Evolutionary conservation across 2,113 vertebrate genomes (phyloP), one percentile per base, ranked within the genome.

Genomic region (Anolis carolinensis): DNA sequence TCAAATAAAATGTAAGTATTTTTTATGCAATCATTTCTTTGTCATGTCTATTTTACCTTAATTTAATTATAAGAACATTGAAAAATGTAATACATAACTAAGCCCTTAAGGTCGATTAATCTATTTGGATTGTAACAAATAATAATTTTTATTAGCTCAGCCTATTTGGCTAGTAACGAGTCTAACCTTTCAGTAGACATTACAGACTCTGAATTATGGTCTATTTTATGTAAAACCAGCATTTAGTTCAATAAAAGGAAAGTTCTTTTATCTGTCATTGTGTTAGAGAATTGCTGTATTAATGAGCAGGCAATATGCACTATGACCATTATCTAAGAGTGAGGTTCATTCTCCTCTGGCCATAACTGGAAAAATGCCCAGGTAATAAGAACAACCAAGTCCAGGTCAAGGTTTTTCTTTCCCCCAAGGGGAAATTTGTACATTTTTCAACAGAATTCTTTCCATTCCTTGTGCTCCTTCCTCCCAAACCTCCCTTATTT

Each of bases 61-160:
- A 96, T 97, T 96, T 96, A 97, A 96, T 97, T 96, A 96, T 95
- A 96, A 95, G 95, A 95, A 96, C 95, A 96, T 95, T 96, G 82
- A 95, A 93, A 96, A 95, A 89, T 96, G 93, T 95, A 95, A 95
- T 95, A 96, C 94, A 95, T 92, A 94, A 95, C 93, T 96, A 95
- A 97, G 95, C 96, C 96, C 94, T 96, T 96, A 96, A 96, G 95
- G 96, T 95, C 48, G 30, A 94, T 95, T 96, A 97, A 97, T 97
- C 96, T 96, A 96, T 96, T 96, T 97, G 94, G 94, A 96, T 96
- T 96, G 95, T 96, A 96, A 96, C 95, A 95, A 96, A 96, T 96
- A 97, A 44, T 96, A 96, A 95, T 96, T 97, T 97, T 96, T 96
- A 96, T 96, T 97, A 96, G 94, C 95, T 96, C 89, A 94, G 93